Percentiles rank a stretch among this genome's conserved stretches.
Conservation (phyloP, 2,797 vertebrate species). For the Dromococcyx pavoninus region DNA sequence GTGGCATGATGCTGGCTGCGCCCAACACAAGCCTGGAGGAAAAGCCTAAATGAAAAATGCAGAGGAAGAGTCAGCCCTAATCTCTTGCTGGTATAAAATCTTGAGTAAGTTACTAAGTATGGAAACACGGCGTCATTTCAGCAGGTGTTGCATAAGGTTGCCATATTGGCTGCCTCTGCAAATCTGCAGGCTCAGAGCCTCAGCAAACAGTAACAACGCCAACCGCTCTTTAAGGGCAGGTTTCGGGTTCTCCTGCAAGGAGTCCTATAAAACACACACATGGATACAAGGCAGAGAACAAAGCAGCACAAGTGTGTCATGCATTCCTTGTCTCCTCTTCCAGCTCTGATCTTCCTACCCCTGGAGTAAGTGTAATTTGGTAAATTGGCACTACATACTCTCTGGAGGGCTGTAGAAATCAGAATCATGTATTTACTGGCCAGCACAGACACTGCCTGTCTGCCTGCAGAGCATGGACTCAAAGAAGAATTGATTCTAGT, state of each 20-base stretch:
- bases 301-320: accelerated
- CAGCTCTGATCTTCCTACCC: neutral
- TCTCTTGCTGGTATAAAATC: neutral
- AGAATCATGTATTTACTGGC: neutral
- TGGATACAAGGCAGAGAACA: neutral
- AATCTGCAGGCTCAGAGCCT: neutral
- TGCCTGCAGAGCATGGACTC: neutral
- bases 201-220: neutral
- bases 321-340: neutral
- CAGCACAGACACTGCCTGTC: neutral
- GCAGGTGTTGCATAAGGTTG: neutral
- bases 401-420: neutral
- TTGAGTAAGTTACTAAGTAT: constrained; percentile 38
- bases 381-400: neutral
- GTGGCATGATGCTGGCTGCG: neutral
- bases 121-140: neutral
- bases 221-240: neutral
- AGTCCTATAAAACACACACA: neutral
- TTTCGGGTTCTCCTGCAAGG: neutral
- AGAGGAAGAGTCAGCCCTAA: neutral
- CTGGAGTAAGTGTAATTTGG: neutral
- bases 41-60: neutral
- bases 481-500: neutral
- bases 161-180: neutral
- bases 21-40: neutral